Evolutionary conservation across 2,797 vertebrate species (phyloP), one percentile per base, ranked within the genome.

Genomic region (Cuniculus paca): DNA sequence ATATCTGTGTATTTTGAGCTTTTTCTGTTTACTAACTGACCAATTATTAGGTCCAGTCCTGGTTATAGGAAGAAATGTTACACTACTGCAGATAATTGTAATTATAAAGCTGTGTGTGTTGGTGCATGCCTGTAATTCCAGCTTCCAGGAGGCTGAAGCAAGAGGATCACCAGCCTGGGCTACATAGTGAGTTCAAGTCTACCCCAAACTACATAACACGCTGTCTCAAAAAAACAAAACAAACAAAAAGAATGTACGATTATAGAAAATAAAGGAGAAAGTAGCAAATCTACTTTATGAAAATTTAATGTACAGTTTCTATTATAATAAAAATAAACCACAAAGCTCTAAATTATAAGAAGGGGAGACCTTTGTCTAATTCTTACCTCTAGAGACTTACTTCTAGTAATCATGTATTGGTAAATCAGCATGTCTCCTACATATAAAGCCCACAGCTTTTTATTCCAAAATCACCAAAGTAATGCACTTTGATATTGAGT

Each of bases 11-110:
- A 95, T 98, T 98, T 97, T 98, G 72, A 97, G 97, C 97, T 98
- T 98, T 97, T 98, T 97, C 98, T 98, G 98, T 98, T 99, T 98
- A 98, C 98, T 97, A 96, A 98, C 96, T 96, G 96, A 97, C 95
- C 97, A 98, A 97, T 98, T 98, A 97, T 81, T 88, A 95, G 95
- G 94, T 96, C 93, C 95, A 96, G 96, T 97, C 96, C 93, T 97
- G 98, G 97, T 83, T 90, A 70, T 81, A 96, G 82, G 31, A 96
- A 84, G 82, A 82, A 96, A 79, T 97, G 97, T 97, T 98, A 98
- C 87, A 97, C 90, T 97, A 91, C 96, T 98, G 96, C 50, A 89
- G 56, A 97, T 96, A 95, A 97, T 88, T 81, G 96, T 52, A 75
- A 88, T 95, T 97, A 12, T 78, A 97, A 63, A 63, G 61, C 26